Conservation (phyloP, 2,797 vertebrate genomes). For the Anguilla anguilla region DNA sequence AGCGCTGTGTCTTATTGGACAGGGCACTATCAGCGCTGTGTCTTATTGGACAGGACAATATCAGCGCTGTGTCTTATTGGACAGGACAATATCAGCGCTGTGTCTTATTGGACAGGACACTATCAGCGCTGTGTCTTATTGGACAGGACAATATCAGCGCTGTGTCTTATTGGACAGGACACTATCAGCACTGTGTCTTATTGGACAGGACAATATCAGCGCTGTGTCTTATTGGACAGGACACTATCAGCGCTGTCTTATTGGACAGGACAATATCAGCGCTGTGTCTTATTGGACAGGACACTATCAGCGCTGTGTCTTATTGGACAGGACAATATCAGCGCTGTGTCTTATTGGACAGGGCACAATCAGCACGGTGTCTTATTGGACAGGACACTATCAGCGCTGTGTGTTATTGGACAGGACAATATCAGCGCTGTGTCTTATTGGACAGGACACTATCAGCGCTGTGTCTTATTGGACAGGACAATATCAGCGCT, state of each 20-base stretch:
- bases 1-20: neutral
- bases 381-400: too few species aligned
- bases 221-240: too few species aligned
- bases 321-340: neutral
- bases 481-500: too few species aligned
- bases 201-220: too few species aligned
- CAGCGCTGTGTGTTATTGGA: neutral
- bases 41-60: neutral
- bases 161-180: neutral
- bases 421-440: neutral
- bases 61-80: neutral
- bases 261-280: too few species aligned
- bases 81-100: too few species aligned
- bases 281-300: neutral
- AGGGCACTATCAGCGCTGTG: neutral
- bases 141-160: neutral
- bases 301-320: neutral
- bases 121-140: conserved; percentile 9
- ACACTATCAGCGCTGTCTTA: neutral
- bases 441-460: neutral
- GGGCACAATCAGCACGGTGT: too few species aligned
- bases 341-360: neutral
- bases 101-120: too few species aligned
- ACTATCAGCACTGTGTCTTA: too few species aligned
- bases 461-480: conserved; percentile 3